Conservation (phyloP, 2,797 vertebrate species). For the Urosaurus nigricauda region DNA sequence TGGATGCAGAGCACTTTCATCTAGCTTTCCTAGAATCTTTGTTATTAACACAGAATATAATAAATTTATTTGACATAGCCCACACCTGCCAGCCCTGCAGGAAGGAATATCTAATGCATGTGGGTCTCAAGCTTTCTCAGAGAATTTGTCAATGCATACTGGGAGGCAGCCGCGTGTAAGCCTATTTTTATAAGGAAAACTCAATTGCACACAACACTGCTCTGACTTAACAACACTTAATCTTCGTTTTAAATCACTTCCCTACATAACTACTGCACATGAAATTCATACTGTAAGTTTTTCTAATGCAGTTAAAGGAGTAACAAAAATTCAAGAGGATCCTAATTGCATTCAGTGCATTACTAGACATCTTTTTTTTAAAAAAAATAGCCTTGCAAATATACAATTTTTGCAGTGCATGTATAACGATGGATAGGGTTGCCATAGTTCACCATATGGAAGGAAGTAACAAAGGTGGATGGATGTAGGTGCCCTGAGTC, state of each 20-base stretch:
- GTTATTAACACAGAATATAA: conserved; percentile 85
- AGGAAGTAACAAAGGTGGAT: no score
- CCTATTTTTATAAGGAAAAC: conserved; percentile 45
- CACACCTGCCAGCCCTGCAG: conserved; percentile 83
- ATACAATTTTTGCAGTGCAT: no score
- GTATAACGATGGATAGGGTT: neutral
- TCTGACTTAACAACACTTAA: conserved; percentile 59
- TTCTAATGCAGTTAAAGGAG: conserved; percentile 67
- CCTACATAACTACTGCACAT: conserved; percentile 48
- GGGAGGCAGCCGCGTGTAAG: conserved; percentile 63
- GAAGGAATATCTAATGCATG: conserved; percentile 75
- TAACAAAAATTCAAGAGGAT: conserved; percentile 57
- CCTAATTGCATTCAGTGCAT: conserved; percentile 25
- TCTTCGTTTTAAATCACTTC: conserved; percentile 65
- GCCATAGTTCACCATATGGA: neutral
- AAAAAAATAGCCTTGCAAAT: conserved; percentile 25
- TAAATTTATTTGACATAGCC: conserved; percentile 85
- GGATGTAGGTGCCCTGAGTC: no score
- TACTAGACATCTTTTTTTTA: neutral
- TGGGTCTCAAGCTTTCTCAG: conserved; percentile 68
- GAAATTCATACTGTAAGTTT: conserved; percentile 55
- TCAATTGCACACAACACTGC: conserved; percentile 58
- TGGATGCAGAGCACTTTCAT: conserved; percentile 82
- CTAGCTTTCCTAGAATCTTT: conserved; percentile 83
- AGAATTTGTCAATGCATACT: conserved; percentile 75